Base-by-base conservation (phyloP, 1,140 invertebrate genomes). In the Zaprionus tsacasi region DNA sequence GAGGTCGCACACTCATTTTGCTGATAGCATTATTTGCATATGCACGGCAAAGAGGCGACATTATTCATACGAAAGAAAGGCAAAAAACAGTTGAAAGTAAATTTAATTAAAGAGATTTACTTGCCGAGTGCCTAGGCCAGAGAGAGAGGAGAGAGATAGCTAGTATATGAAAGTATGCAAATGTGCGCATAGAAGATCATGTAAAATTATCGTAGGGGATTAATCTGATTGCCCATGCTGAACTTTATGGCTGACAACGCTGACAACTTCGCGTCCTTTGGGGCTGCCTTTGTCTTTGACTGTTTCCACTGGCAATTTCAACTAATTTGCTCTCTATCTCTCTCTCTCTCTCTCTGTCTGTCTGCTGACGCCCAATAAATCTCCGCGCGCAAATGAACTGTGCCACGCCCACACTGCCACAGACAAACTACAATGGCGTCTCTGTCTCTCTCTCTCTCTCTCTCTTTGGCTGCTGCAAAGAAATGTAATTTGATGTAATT, bases 401-500 rank as follows among this genome's bases (percentile, higher is more conserved):
- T 55, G 67, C 85, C 61, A 89, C 85, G 74, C 83, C 79, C 71
- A 63, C 17, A 43, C 48, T 13, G 30, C 43, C n/a, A 38, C 33
- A 45, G 54, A 61, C 35, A 50, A 74, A 78, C 77, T 79, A 87
- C 77, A 78, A 89, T 79, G 70, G 73, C 73, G 54, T 61, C 69
- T 65, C 60, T 58, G 50, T 61, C 73, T 13, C 38, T 61, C 73
- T 13, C 38, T 61, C 69, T 65, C 60, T 58, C 50, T 61, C 73
- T 13, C 38, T 40, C 21, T 21, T 21, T 21, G 21, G 21, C 21
- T 21, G 21, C 61, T 83, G 81, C 69, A 81, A 89, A 85, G 85
- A 89, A 89, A 89, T 82, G 85, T 89, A 89, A 89, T 89, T 89
- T 89, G 83, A 85, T 89, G 85, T 89, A 89, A 89, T 89, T 89